Percentiles rank a stretch among this genome's conserved stretches.
phyloP scores from a whole-genome alignment of 2,797 vertebrate species.

The Oreonectes daqikongensis region DNA sequence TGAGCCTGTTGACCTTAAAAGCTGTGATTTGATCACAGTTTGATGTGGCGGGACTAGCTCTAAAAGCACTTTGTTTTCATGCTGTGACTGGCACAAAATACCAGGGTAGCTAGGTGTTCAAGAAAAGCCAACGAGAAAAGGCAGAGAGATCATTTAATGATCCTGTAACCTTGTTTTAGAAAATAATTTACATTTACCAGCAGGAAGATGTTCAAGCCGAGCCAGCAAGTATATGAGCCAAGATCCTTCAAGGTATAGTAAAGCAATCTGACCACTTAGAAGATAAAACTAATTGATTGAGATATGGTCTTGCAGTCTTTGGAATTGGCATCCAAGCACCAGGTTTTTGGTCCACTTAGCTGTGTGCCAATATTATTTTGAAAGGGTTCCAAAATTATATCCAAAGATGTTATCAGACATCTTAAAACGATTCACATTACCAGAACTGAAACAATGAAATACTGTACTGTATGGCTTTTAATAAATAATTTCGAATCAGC shows the following conservation, averaged over 20 bases:
- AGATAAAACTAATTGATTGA: constrained; percentile 73
- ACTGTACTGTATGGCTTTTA: too few species aligned
- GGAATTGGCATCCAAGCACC: constrained; percentile 25
- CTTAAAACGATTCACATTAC: constrained; percentile 5
- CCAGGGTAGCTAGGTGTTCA: constrained; percentile 57
- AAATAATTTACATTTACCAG: constrained; percentile 54
- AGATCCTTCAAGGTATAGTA: constrained; percentile 65
- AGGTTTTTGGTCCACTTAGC: constrained; percentile 16
- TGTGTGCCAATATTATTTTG: constrained; percentile 22
- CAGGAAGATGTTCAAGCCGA: constrained; percentile 64
- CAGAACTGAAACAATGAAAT: background rate
- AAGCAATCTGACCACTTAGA: constrained; percentile 73
- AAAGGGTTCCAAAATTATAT: constrained; percentile 16
- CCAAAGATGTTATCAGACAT: constrained; percentile 13
- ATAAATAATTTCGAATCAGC: too few species aligned
- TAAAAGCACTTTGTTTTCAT: constrained; percentile 71
- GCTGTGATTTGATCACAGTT: constrained; percentile 71
- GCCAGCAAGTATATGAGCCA: constrained; percentile 67
- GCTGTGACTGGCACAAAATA: constrained; percentile 69
- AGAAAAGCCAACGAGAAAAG: constrained; percentile 59
- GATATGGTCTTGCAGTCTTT: constrained; percentile 50
- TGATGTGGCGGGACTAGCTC: constrained; percentile 64
- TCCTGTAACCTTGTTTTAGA: constrained; percentile 53
- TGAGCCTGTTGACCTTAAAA: constrained; percentile 69
- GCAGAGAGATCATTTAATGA: constrained; percentile 56